Evolutionary conservation across 1,140 invertebrate species (phyloP).

Genomic region (Drosophila yakuba): DNA sequence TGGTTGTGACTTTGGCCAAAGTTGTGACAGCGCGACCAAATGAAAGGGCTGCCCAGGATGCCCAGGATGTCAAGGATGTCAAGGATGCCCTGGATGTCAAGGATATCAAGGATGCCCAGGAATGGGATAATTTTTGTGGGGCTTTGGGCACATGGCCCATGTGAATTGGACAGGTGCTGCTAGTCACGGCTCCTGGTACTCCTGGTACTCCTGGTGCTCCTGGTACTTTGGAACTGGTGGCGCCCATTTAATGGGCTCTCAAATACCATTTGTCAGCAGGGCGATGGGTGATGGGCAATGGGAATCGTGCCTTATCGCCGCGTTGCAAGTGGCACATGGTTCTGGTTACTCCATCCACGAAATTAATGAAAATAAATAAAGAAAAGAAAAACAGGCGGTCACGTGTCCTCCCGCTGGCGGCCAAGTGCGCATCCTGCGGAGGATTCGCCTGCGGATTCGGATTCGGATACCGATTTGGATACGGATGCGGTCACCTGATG

Average conservation of each 20-base stretch:
- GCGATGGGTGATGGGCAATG: conserved; percentile 15
- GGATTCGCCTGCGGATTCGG: neutral
- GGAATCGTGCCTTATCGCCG: conserved; percentile 70
- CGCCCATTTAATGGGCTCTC: conserved; percentile 51
- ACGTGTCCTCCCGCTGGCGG: conserved; percentile 50
- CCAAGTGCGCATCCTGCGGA: conserved; percentile 42
- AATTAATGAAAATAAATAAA: neutral
- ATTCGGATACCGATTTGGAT: neutral
- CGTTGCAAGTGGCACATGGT: conserved; percentile 47
- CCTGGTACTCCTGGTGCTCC: neutral
- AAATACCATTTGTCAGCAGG: conserved; percentile 63
- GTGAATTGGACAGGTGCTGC: conserved; percentile 14
- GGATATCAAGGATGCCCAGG: neutral
- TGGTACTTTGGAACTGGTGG: conserved; percentile 6
- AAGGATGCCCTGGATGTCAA: neutral
- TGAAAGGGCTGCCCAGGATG: conserved; percentile 23
- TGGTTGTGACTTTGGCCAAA: conserved; percentile 19
- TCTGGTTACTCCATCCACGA: neutral
- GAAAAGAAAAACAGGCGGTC: conserved; percentile 8
- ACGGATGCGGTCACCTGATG: no score
- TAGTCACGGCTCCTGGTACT: conserved; percentile 13
- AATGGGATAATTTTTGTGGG: neutral
- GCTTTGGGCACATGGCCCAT: neutral
- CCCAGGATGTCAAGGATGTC: neutral
- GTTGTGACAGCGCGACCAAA: conserved; percentile 51